Evolutionary conservation across 2,888 invertebrate genomes (phyloP), one percentile per base, ranked within the genome.

Genomic region (Ypsolopha scabrella): DNA sequence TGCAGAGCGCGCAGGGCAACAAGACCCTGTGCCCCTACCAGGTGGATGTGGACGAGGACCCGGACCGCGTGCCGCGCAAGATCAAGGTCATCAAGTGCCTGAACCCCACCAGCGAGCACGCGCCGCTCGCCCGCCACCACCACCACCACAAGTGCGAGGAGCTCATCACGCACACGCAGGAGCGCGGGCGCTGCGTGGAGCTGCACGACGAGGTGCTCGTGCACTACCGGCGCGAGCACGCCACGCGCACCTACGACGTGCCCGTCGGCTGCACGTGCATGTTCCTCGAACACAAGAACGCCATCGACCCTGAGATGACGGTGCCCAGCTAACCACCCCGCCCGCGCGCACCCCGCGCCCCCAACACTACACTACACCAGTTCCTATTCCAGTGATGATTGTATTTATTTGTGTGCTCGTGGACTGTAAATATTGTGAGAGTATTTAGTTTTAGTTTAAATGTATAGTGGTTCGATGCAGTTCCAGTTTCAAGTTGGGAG

Each of bases 241-340:
- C 13, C 53, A 61, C 63, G 52, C 50, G 55, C 53, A 53, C 61
- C 51, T 54, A 65, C 56, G 64, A 65, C 54, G 82, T 83, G 63
- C 61, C 74, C 9, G 81, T 85, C 54, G 85, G 85, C 63, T 85
- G 85, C 77, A 62, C 74, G 41, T 85, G 85, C 72, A 70, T 81
- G 65, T 69, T 81, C 58, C 63, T 65, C 57, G 60, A 67, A 59
- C 58, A 34, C 14, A 48, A 52, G 57, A 55, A 51, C 11, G 47
- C 62, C 55, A 35, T 53, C 57, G 51, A 55, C 57, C 57, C 50
- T 4, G 39, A 48, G 48, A 33, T 44, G 11, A 10, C 48, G 52
- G 49, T 52, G 52, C 54, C 57, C 55, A 34, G 41, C 11, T 51
- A 57, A 51, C 54, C 37, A 52, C 50, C 50, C 48, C 44, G 44